Evolutionary conservation across 92 coral and sea anemone genomes (phyloP).

Genomic region (Plumapathes pennacea): DNA sequence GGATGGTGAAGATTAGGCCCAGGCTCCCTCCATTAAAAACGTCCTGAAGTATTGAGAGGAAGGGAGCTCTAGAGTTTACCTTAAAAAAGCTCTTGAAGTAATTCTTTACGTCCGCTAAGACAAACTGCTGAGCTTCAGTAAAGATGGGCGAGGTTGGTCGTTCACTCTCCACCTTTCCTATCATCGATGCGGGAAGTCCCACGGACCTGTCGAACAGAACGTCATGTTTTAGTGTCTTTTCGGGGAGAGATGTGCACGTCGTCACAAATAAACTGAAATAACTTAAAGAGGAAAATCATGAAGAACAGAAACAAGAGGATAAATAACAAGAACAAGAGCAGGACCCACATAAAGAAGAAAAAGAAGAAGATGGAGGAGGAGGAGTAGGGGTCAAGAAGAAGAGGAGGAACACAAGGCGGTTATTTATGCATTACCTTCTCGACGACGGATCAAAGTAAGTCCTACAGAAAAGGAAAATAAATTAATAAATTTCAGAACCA

Average conservation of each 20-base stretch:
- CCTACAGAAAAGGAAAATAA: slow-evolving; percentile 36
- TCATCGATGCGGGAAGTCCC: slow-evolving; percentile 67
- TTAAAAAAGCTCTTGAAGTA: slow-evolving; percentile 79
- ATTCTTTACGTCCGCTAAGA: slow-evolving; percentile 67
- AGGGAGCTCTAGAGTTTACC: slow-evolving; percentile 64
- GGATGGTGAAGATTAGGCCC: not conserved
- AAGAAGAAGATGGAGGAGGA: too few relatives aligned
- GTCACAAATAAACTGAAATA: too few relatives aligned
- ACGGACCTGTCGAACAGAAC: slow-evolving; percentile 47
- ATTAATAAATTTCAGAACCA: not conserved
- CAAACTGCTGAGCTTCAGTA: slow-evolving; percentile 75
- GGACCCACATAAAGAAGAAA: too few relatives aligned
- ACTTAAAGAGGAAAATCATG: too few relatives aligned
- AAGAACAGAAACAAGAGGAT: too few relatives aligned
- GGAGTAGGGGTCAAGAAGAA: too few relatives aligned
- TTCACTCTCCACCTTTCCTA: slow-evolving; percentile 67
- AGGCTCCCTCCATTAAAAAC: too few relatives aligned
- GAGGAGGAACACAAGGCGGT: too few relatives aligned
- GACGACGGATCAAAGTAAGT: slow-evolving; percentile 83
- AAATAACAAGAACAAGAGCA: too few relatives aligned
- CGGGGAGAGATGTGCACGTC: too few relatives aligned
- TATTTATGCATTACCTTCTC: slow-evolving; percentile 60
- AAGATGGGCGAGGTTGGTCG: slow-evolving; percentile 82
- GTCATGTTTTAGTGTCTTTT: too few relatives aligned
- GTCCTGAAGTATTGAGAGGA: too few relatives aligned